Percentiles rank a stretch among this genome's conserved stretches.
Evolutionary conservation across 2,113 vertebrate genomes (phyloP).

Genomic region (Eidolon helvum): DNA sequence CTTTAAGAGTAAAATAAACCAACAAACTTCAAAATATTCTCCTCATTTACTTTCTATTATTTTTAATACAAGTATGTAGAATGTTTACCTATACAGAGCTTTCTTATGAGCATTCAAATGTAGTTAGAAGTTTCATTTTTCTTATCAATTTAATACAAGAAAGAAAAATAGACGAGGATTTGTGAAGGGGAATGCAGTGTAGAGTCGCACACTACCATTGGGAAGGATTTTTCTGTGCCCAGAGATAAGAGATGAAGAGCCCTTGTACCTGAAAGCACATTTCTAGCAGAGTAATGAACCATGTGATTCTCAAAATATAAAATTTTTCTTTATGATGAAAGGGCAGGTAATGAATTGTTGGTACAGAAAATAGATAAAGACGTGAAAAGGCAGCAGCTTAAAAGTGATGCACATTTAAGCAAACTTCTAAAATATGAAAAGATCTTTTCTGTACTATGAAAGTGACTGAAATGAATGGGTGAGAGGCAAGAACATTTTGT

Average conservation of each 20-base stretch:
- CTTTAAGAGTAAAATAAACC: background rate
- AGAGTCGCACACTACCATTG: accelerated
- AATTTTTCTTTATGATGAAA: conserved; percentile 24
- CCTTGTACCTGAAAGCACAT: background rate
- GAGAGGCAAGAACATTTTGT: background rate
- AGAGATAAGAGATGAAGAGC: background rate
- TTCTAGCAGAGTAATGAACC: background rate
- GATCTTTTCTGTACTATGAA: background rate
- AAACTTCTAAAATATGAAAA: conserved; percentile 25
- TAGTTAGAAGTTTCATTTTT: background rate
- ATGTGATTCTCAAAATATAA: background rate
- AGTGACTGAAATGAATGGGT: background rate
- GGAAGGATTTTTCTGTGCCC: background rate
- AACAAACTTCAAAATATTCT: background rate
- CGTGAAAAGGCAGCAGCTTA: background rate
- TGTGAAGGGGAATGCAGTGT: background rate
- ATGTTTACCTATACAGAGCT: background rate
- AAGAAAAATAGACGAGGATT: background rate
- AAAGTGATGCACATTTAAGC: background rate
- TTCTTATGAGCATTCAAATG: background rate
- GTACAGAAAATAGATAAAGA: background rate
- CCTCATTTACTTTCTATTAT: background rate
- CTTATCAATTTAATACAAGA: background rate
- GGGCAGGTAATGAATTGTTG: background rate
- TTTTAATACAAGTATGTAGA: background rate